phyloP scores from a whole-genome alignment of 2,888 invertebrate genomes.

The Lithophane socia region DNA sequence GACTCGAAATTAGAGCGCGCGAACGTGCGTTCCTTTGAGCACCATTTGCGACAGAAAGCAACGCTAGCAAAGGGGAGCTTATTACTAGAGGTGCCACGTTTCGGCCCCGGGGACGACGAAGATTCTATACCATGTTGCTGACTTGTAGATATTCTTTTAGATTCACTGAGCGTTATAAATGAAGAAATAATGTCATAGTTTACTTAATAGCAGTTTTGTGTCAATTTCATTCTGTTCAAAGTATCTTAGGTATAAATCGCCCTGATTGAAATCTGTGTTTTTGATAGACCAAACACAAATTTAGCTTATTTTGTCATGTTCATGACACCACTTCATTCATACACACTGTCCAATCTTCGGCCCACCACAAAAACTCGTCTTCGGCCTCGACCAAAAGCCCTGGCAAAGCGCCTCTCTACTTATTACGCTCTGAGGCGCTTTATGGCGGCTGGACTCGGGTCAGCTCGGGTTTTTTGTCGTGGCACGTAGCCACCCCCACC shows the following conservation, averaged over 20 bases:
- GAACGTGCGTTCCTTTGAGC: constrained; percentile 86
- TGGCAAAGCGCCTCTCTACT: constrained; percentile 65
- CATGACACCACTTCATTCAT: not conserved
- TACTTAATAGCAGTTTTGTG: not conserved
- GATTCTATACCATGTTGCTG: constrained; percentile 2
- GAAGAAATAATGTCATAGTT: not conserved
- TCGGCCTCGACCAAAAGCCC: constrained; percentile 47
- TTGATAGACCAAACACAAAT: not conserved
- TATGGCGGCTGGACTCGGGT: constrained; percentile 85
- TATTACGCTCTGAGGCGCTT: constrained; percentile 84
- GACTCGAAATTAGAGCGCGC: constrained; percentile 84
- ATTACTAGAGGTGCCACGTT: constrained; percentile 65
- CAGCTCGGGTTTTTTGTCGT: constrained; percentile 86
- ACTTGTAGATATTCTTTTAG: not conserved
- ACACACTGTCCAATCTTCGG: not conserved
- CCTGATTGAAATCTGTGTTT: not conserved
- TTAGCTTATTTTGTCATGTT: not conserved
- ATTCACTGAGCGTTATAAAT: not conserved
- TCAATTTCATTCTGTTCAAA: not conserved
- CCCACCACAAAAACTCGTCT: constrained; percentile 26
- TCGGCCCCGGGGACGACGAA: constrained; percentile 46
- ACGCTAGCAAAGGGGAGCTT: constrained; percentile 81
- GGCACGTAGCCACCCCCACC: constrained; percentile 79
- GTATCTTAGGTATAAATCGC: not conserved
- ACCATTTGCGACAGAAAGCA: constrained; percentile 80